Percentiles rank a stretch among this genome's conserved stretches.
Evolutionary conservation across 2,113 vertebrate genomes (phyloP).

Genomic region (Neogobius melanostomus): DNA sequence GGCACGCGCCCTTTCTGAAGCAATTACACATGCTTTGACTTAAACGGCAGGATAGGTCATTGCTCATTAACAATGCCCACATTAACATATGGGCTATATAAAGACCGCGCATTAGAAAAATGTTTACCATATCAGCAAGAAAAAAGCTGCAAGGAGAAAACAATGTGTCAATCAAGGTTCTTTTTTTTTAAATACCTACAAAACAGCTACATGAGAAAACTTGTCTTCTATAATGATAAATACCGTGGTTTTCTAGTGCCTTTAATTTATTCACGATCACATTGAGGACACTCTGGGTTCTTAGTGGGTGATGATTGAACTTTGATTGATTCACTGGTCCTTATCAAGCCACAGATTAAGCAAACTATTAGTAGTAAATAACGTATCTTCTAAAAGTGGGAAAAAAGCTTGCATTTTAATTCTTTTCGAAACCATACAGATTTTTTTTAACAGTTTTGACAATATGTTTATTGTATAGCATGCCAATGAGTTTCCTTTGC

Average conservation of each 20-base stretch:
- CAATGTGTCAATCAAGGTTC: not conserved
- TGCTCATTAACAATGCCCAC: conserved; percentile 5
- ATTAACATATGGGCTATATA: not conserved
- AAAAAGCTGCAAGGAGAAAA: not conserved
- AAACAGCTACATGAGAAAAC: not conserved
- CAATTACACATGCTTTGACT: conserved; percentile 13
- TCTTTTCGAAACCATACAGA: no score
- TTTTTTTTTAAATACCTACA: not conserved
- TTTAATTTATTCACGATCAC: not conserved
- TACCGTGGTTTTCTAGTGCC: not conserved
- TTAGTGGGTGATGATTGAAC: not conserved
- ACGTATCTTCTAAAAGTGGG: no score
- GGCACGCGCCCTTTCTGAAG: conserved; percentile 2
- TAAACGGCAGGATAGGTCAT: conserved; percentile 7
- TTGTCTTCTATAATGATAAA: not conserved
- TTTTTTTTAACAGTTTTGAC: no score
- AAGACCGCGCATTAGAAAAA: not conserved
- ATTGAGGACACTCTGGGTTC: not conserved
- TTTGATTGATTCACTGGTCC: not conserved
- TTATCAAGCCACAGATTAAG: not conserved
- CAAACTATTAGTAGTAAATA: no score
- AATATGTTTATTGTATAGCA: no score
- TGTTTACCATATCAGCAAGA: not conserved
- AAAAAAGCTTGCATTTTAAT: no score
- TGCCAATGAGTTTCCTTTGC: no score